Base-by-base conservation (phyloP, 1,140 invertebrate genomes). In the Drosophila setifemur region DNA sequence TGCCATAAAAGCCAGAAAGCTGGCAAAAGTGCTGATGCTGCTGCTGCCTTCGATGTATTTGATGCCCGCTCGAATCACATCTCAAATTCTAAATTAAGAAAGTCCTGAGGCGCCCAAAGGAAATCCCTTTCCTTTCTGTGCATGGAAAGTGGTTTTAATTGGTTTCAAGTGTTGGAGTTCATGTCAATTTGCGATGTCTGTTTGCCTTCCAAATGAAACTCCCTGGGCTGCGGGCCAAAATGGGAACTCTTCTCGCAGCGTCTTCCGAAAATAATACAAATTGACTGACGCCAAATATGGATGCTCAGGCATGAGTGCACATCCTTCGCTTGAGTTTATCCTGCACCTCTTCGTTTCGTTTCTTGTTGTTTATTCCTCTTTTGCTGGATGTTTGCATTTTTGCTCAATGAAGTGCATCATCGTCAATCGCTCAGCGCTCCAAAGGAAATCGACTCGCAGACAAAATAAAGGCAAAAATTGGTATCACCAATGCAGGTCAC, bases 361-460 rank as follows among this genome's bases (percentile, higher is more conserved):
- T 64, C n/a, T 35, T 37, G 31, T 63, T 60, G 44, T 55, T 73
- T 48, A 64, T 64, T 66, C 18, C 44, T 54, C 33, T 54, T 52
- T 29, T 39, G 40, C 14, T 61, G 44, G 26, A 50, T 47, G 49
- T 57, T 53, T 70, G 54, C 48, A 58, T 33, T 71, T 71, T 71
- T 85, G 79, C 60, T 74, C 79, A 85, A 79, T 86, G 79, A 75
- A 86, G 79, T 73, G 75, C 66, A 60, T 63, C 68, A 73, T 64
- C 71, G 57, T 55, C 39, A 60, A 42, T 18, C n/a, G 40, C 16
- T 18, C 12, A 12, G 29, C 14, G 7, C 9, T 4, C 33, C 19
- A 42, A 26, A 16, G 8, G n/a, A 25, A 47, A 23, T 14, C 18
- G 25, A 49, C 33, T 60, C 31, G 48, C n/a, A 50, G 35, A 50